phyloP scores from a whole-genome alignment of 2,797 vertebrate species.

The Chrysolophus pictus region DNA sequence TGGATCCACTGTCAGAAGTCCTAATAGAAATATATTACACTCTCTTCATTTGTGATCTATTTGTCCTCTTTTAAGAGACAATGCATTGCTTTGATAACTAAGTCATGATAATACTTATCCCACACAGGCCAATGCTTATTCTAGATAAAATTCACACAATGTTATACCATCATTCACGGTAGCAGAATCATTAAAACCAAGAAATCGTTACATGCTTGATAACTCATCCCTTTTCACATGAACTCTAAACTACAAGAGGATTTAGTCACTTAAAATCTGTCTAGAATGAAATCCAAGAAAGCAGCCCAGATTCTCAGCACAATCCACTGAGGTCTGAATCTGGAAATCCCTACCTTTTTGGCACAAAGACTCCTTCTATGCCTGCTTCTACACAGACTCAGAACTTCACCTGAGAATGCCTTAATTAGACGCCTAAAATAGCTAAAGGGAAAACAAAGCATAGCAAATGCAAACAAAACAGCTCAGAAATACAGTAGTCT shows the following conservation, averaged over 20 bases:
- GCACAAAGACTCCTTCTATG: background rate
- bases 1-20: constrained; percentile 97
- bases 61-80: constrained; percentile 1
- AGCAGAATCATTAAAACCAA: background rate
- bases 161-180: background rate
- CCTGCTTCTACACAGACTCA: background rate
- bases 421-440: background rate
- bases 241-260: background rate
- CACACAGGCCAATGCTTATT: background rate
- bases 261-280: background rate
- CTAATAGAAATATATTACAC: constrained; percentile 75
- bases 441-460: background rate
- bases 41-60: constrained; percentile 9
- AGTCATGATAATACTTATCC: background rate
- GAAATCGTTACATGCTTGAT: background rate
- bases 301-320: background rate
- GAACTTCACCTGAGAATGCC: background rate
- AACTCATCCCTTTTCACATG: background rate
- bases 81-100: background rate
- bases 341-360: background rate
- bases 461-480: background rate
- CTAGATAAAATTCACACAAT: constrained; percentile 4
- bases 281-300: background rate
- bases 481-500: background rate
- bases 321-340: background rate